A percentile compares a stretch with the other conserved stretches of the same genome.
phyloP scores from a whole-genome alignment of 2,888 invertebrate genomes.

The Philhelius pedissequus region DNA sequence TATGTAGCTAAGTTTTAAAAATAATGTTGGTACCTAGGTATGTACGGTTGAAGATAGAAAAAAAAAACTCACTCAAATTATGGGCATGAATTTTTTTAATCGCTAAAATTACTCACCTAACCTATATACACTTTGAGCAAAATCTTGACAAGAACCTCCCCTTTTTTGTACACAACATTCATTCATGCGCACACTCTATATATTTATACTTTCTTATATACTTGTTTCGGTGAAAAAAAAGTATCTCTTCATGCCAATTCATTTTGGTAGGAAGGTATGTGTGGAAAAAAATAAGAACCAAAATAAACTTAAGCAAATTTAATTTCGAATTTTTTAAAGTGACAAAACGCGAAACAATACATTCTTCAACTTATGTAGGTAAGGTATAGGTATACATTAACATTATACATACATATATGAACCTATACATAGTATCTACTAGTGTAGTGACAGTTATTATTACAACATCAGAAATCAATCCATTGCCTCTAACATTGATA shows the following conservation, averaged over 20 bases:
- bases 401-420: too few species aligned
- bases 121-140: neutral
- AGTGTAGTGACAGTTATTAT: conserved; percentile 9
- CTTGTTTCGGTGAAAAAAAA: neutral
- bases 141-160: neutral
- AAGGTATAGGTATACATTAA: too few species aligned
- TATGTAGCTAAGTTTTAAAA: too few species aligned
- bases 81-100: neutral
- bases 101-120: neutral
- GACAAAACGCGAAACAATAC: too few species aligned
- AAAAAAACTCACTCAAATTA: neutral
- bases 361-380: conserved; percentile 35
- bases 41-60: neutral
- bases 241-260: neutral
- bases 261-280: too few species aligned
- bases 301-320: neutral
- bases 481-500: neutral
- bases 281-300: neutral
- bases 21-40: neutral
- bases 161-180: neutral
- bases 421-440: too few species aligned
- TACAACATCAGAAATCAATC: conserved; percentile 26
- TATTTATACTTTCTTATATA: neutral
- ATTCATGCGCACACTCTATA: neutral
- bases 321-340: conserved; percentile 38